Evolutionary conservation across 2,888 invertebrate genomes (phyloP), one percentile per base, ranked within the genome.

Genomic region (Leptarthrus brevirostris): DNA sequence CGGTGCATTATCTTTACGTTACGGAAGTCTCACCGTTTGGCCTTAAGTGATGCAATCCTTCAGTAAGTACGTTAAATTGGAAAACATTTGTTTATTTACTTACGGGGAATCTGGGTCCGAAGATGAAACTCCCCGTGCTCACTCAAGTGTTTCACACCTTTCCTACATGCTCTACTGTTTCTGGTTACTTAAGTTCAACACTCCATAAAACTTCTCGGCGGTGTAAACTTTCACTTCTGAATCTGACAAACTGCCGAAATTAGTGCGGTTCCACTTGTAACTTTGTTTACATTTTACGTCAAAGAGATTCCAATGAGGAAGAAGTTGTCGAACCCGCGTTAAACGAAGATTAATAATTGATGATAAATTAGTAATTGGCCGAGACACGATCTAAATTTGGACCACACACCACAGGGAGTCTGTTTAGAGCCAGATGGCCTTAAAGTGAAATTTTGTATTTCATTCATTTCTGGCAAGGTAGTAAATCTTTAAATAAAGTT

Each of bases 261-360:
- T 16, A 12, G 4, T 40, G 16, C 16, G 6, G 20, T 18, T 18
- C 61, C 22, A 61, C 20, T 20, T 20, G 61, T 18, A 20, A 61
- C 36, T 40, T 40, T 61, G 61, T 61, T 61, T 61, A 61, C 36
- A 61, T 16, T n/a, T 8, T 40, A 1, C 61, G 22, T 61, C 61
- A 61, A 40, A 61, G 61, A 18, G 40, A 10, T 12, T 20, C 61
- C 36, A 61, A 61, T 20, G 61, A 61, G 61, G 61, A 61, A 61
- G 61, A 20, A 40, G 40, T 14, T 61, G 61, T 61, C 61, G 40
- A 22, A 20, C 3, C 22, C 40, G 61, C 30, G 16, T n/a, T 18
- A 20, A 36, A 61, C 1, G 61, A 61, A 61, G 61, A 61, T 61
- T 61, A 61, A 40, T 61, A 61, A 61, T 61, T 61, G 30, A 36